These are phyloP conservation scores for Chymomyza costata DNA, from an alignment of 1,140 invertebrate species.

Conservation along the genomic window DNA sequence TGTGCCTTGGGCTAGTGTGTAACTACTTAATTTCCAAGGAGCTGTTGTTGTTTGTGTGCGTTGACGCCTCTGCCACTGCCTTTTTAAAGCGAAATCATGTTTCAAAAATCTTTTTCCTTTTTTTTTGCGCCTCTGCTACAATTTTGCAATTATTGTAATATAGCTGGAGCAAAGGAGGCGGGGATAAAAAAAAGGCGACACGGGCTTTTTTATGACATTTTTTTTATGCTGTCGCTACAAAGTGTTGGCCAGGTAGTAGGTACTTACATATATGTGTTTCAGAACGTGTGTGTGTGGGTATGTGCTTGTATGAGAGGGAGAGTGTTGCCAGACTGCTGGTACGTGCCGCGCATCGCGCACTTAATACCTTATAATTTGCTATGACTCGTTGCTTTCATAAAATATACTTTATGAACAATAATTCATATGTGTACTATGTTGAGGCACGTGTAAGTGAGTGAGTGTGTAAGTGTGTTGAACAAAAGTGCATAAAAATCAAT, in stretches of 20 bases:
- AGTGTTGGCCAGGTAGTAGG: constrained; percentile 24
- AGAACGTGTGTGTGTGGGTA: constrained; percentile 4
- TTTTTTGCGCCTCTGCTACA: constrained; percentile 40
- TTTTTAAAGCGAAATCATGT: constrained; percentile 59
- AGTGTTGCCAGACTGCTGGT: constrained; percentile 14
- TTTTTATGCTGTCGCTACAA: constrained; percentile 29
- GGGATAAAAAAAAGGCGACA: constrained; percentile 29
- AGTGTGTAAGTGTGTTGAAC: constrained; percentile 32
- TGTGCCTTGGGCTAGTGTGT: no score
- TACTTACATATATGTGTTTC: constrained; percentile 2
- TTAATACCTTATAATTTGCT: constrained; percentile 73
- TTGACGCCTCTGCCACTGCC: no score
- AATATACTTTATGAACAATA: constrained; percentile 73
- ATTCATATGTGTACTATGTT: constrained; percentile 60
- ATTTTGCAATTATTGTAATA: constrained; percentile 71
- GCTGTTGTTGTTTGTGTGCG: constrained; percentile 11
- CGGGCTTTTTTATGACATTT: constrained; percentile 59
- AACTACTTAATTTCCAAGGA: constrained; percentile 66
- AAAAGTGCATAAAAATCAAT: constrained; percentile 73
- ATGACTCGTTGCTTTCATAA: constrained; percentile 71
- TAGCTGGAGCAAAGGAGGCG: constrained; percentile 16
- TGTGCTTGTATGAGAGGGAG: background rate
- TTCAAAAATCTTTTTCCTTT: constrained; percentile 47
- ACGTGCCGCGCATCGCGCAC: constrained; percentile 60
- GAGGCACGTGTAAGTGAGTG: constrained; percentile 13